A percentile compares a stretch with the other conserved stretches of the same genome.
phyloP scores from a whole-genome alignment of 2,113 vertebrate genomes.

The Hemiprocne comata region DNA sequence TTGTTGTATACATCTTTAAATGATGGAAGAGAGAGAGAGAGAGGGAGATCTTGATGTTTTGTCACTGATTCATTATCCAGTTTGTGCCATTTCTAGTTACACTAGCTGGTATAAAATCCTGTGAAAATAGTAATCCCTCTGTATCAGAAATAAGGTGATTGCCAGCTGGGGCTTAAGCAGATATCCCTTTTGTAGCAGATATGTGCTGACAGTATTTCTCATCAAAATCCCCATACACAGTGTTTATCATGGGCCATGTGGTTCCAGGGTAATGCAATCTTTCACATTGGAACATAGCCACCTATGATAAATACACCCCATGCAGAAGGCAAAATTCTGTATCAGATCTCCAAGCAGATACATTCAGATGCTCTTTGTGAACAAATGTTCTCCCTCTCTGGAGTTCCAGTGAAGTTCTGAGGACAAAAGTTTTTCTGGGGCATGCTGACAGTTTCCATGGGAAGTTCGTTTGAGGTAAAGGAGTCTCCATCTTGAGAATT shows the following conservation, averaged over 20 bases:
- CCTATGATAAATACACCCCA: background rate
- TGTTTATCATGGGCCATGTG: background rate
- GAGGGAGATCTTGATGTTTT: background rate
- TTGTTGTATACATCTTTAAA: background rate
- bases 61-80: background rate
- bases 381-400: background rate
- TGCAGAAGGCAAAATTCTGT: background rate
- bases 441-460: background rate
- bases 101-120: slow-evolving; percentile 1
- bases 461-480: background rate
- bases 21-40: background rate
- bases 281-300: background rate
- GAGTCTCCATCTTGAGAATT: background rate
- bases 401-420: background rate
- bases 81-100: background rate
- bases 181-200: slow-evolving; percentile 36
- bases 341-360: background rate
- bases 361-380: background rate
- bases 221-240: background rate
- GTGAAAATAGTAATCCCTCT: slow-evolving; percentile 37
- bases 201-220: slow-evolving; percentile 33
- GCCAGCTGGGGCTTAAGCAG: slow-evolving; percentile 31
- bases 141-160: slow-evolving; percentile 53
- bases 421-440: background rate
- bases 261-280: slow-evolving; percentile 13